Percentiles rank a stretch among this genome's conserved stretches.
Evolutionary conservation across 2,888 invertebrate species (phyloP).

Genomic region (Chironomus riparius): DNA sequence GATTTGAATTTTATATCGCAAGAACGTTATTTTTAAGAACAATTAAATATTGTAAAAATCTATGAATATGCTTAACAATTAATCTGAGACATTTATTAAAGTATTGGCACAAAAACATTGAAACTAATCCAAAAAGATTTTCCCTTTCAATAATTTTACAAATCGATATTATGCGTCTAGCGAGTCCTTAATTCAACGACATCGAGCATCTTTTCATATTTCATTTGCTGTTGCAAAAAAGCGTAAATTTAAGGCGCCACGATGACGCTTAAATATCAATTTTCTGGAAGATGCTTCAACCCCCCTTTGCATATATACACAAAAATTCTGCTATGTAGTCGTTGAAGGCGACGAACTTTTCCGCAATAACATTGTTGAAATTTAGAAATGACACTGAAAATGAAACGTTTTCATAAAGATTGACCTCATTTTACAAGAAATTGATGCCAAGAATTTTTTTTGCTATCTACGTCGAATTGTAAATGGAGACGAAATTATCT

Average conservation of each 20-base stretch:
- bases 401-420: conserved; percentile 1
- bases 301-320: background rate
- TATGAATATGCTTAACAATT: too few species aligned
- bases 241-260: conserved; percentile 19
- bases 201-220: background rate
- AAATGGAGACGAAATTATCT: background rate
- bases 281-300: background rate
- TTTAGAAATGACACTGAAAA: background rate
- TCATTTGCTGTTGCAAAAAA: conserved; percentile 10
- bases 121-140: too few species aligned
- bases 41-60: too few species aligned
- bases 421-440: conserved; percentile 11
- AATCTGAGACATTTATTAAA: too few species aligned
- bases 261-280: background rate
- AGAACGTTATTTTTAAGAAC: too few species aligned
- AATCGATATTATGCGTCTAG: background rate
- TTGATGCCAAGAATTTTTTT: background rate
- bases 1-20: too few species aligned
- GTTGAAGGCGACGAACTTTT: background rate
- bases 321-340: background rate
- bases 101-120: too few species aligned
- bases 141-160: too few species aligned
- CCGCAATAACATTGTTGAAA: background rate
- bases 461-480: background rate
- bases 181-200: background rate